Evolutionary conservation across 2,797 vertebrate species (phyloP).

Genomic region (Eupleurogrammus muticus): DNA sequence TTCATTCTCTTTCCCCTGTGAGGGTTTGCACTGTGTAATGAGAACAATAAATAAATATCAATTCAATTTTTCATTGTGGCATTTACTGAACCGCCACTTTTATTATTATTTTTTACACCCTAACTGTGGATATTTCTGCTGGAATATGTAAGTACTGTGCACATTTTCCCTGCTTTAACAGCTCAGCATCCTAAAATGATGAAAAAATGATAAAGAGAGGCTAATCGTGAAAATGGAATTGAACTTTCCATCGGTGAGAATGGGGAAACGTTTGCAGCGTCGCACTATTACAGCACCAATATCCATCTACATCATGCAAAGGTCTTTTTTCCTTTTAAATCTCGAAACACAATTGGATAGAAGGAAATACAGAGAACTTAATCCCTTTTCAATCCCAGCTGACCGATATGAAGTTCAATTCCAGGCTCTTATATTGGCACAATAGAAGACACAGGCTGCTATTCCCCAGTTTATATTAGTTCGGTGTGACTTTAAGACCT

Average conservation of each 20-base stretch:
- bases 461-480: slow-evolving; percentile 37
- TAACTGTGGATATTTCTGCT: background rate
- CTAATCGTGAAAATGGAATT: slow-evolving; percentile 3
- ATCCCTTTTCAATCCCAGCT: slow-evolving; percentile 34
- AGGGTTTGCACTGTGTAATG: slow-evolving; percentile 50
- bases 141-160: slow-evolving; percentile 1
- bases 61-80: slow-evolving; percentile 27
- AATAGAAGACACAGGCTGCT: slow-evolving; percentile 22
- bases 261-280: slow-evolving; percentile 6
- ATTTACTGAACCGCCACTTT: slow-evolving; percentile 12
- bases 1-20: slow-evolving; percentile 45
- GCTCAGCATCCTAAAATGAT: background rate
- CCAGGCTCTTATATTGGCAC: slow-evolving; percentile 13
- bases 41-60: slow-evolving; percentile 52
- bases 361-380: slow-evolving; percentile 19
- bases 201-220: background rate
- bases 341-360: background rate
- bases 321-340: slow-evolving; percentile 19
- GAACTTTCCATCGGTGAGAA: slow-evolving; percentile 11
- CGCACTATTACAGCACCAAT: background rate
- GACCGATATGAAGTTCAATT: slow-evolving; percentile 48
- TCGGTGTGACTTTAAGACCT: slow-evolving; percentile 50
- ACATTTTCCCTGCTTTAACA: background rate
- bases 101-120: background rate
- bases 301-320: slow-evolving; percentile 19